Evolutionary conservation across 2,113 vertebrate genomes (phyloP).

Genomic region (Haemorhous mexicanus): DNA sequence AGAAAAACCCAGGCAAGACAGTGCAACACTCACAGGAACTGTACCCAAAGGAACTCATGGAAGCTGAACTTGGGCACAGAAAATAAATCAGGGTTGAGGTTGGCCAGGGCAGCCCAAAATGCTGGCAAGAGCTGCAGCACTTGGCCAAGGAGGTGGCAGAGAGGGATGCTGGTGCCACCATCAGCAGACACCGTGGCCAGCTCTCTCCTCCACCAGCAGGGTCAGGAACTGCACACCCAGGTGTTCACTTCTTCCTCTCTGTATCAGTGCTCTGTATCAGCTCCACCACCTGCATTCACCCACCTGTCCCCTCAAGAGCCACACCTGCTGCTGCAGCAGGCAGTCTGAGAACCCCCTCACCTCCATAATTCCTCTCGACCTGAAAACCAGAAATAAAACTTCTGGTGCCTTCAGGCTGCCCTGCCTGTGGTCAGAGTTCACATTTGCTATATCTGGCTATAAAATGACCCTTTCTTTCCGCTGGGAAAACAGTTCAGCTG

Average conservation of each 20-base stretch:
- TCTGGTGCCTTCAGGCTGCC: background rate
- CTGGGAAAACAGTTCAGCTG: background rate
- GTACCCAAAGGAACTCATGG: background rate
- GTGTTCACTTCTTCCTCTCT: background rate
- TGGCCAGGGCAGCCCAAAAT: background rate
- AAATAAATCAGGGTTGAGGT: background rate
- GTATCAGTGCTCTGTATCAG: background rate
- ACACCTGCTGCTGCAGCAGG: background rate
- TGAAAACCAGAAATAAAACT: background rate
- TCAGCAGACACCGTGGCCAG: background rate
- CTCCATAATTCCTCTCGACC: background rate
- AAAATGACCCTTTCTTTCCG: background rate
- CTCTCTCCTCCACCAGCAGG: background rate
- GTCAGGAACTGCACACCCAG: background rate
- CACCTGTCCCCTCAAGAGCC: background rate
- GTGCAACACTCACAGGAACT: background rate
- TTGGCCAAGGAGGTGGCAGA: background rate
- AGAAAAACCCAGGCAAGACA: background rate
- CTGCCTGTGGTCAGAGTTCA: background rate
- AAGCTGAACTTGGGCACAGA: background rate
- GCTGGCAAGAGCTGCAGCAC: background rate
- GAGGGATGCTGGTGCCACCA: background rate
- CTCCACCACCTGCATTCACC: background rate
- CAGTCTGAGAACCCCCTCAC: background rate
- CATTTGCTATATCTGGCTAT: background rate